Conservation (phyloP, 1,140 invertebrate species). For the Meloidogyne exigua region DNA sequence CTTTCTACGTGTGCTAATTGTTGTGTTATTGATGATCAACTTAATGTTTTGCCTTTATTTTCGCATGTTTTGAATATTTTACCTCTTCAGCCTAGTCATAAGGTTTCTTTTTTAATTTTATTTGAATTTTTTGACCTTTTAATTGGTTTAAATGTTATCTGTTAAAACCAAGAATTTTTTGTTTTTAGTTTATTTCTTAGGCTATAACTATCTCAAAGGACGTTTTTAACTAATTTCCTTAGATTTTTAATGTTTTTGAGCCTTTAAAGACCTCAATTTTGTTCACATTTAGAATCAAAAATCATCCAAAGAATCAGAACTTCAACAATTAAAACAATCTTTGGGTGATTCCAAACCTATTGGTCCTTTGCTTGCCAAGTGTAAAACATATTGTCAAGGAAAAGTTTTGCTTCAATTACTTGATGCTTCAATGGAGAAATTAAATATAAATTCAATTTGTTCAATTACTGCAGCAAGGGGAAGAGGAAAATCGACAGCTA, state of each 20-base stretch:
- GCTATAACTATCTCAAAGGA: too few relatives aligned
- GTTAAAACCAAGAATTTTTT: too few relatives aligned
- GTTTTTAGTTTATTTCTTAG: too few relatives aligned
- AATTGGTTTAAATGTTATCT: too few relatives aligned
- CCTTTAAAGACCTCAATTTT: too few relatives aligned
- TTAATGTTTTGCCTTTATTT: conserved; percentile 86
- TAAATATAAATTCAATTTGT: conserved; percentile 79
- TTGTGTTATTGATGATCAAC: conserved; percentile 87
- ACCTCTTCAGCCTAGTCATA: conserved; percentile 67
- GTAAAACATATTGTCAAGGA: conserved; percentile 87
- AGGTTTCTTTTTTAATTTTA: too few relatives aligned
- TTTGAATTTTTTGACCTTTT: background rate
- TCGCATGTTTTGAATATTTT: conserved; percentile 79
- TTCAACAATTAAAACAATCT: conserved; percentile 75
- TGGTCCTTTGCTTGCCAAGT: conserved; percentile 82
- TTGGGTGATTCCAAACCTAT: conserved; percentile 84
- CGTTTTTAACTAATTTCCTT: too few relatives aligned
- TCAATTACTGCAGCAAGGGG: conserved; percentile 92
- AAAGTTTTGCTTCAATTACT: conserved; percentile 80
- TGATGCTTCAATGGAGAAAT: conserved; percentile 90
- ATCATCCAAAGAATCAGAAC: conserved; percentile 66
- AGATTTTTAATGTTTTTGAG: too few relatives aligned
- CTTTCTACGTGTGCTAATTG: conserved; percentile 82
- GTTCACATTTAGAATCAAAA: conserved; percentile 21
- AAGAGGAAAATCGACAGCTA: conserved; percentile 92